A percentile compares a stretch with the other conserved stretches of the same genome.
Evolutionary conservation across 2,888 invertebrate genomes (phyloP).

Genomic region (Pheosia gnoma): DNA sequence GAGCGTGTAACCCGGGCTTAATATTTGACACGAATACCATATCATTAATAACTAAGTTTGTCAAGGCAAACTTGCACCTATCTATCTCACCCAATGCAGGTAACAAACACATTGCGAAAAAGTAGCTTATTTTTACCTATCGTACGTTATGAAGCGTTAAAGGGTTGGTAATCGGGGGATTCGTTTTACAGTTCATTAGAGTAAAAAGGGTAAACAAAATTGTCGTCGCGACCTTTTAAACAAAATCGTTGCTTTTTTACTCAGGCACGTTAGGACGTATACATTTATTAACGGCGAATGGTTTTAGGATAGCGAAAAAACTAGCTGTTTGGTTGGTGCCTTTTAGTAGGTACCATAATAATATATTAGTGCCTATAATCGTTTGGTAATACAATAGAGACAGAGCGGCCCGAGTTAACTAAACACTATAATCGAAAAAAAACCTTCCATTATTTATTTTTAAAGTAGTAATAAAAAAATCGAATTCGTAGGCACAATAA

Average conservation of each 20-base stretch:
- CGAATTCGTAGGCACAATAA: too few relatives aligned
- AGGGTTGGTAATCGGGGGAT: slow-evolving; percentile 55
- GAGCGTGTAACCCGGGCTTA: background rate
- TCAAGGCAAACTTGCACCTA: slow-evolving; percentile 24
- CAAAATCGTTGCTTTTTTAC: slow-evolving; percentile 40
- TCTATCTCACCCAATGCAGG: slow-evolving; percentile 29
- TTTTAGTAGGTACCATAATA: too few relatives aligned
- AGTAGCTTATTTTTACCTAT: slow-evolving; percentile 57
- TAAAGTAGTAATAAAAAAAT: too few relatives aligned
- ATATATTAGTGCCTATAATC: too few relatives aligned
- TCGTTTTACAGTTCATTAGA: slow-evolving; percentile 77
- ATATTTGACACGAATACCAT: background rate
- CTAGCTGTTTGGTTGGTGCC: too few relatives aligned
- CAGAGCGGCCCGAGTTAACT: too few relatives aligned
- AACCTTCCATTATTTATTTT: too few relatives aligned
- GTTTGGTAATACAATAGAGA: too few relatives aligned
- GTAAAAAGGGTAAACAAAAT: slow-evolving; percentile 69
- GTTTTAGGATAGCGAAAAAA: background rate
- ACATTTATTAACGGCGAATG: slow-evolving; percentile 15
- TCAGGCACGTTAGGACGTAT: slow-evolving; percentile 26
- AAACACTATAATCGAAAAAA: too few relatives aligned
- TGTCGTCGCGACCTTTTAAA: slow-evolving; percentile 48
- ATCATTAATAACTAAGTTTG: background rate
- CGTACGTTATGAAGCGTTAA: slow-evolving; percentile 59
- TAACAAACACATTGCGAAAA: slow-evolving; percentile 36